Evolutionary conservation across 2,797 vertebrate species (phyloP).

Genomic region (Chaetophractus vellerosus): DNA sequence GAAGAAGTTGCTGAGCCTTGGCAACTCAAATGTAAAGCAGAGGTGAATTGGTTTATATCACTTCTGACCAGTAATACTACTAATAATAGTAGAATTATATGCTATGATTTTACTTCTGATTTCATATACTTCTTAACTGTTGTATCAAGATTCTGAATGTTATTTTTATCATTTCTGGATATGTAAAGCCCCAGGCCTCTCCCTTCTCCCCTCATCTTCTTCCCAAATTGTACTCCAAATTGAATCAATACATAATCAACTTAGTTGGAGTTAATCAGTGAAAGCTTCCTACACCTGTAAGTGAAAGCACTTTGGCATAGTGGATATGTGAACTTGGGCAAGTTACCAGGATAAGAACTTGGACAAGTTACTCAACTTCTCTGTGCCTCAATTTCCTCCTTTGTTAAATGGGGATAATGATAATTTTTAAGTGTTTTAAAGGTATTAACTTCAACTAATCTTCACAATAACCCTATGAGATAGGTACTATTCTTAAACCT

Average conservation of each 20-base stretch:
- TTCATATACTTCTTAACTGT: background rate
- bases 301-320: background rate
- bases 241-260: background rate
- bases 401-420: background rate
- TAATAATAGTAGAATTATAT: background rate
- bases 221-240: background rate
- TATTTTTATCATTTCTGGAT: background rate
- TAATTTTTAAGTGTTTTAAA: background rate
- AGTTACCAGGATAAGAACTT: background rate
- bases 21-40: slow-evolving; percentile 4
- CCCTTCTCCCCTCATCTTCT: background rate
- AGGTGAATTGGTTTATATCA: background rate
- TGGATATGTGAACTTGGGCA: background rate
- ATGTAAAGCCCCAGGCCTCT: background rate
- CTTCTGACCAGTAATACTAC: background rate
- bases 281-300: background rate
- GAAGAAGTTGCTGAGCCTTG: background rate
- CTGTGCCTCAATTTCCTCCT: background rate
- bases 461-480: no score
- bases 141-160: background rate
- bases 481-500: no score
- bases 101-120: background rate
- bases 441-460: background rate
- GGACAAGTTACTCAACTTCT: background rate
- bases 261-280: background rate